Evolutionary conservation across 2,797 vertebrate genomes (phyloP), one percentile per base, ranked within the genome.

Genomic region (Florisuga fusca): DNA sequence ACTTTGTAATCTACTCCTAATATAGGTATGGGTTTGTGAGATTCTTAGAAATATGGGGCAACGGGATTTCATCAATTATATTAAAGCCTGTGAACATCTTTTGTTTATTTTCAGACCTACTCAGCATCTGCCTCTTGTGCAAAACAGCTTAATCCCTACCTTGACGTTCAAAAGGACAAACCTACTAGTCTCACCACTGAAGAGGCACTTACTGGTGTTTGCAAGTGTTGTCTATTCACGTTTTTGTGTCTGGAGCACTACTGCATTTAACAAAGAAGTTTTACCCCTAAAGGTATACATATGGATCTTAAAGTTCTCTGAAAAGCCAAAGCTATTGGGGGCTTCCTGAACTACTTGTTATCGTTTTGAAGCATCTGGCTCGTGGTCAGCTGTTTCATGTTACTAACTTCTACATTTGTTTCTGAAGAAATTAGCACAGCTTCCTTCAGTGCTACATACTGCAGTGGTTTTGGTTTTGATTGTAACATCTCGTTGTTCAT

Each of bases 351-450:
- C 38, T 67, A 63, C 77, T 94, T 77, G 89, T 86, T 96, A 95
- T 93, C 89, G 0, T 77, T 91, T 54, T 73, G 77, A 83, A 94
- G 84, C 96, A 96, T 96, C 91, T 96, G 96, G 90, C 91, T 93
- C 46, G 43, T 92, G 94, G 94, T 95, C 96, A 96, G 91, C 79
- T 95, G 91, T 78, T 97, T 97, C 91, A 74, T 21, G 88, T 95
- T 95, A 93, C 74, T 87, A 64, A 92, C 93, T 94, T 95, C 95
- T 93, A 95, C 90, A 91, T 95, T 96, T 92, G 84, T 68, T 97
- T 95, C 93, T 95, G 91, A 82, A 95, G 90, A 94, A 94, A 95
- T 94, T 81, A 94, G 92, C 87, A 74, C 69, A 84, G 91, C 94
- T 93, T 94, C 92, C 91, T 85, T 93, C 84, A 84, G 12, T 80